Conservation (phyloP, 2,888 invertebrate genomes). For the Caenorhabditis sp. region DNA sequence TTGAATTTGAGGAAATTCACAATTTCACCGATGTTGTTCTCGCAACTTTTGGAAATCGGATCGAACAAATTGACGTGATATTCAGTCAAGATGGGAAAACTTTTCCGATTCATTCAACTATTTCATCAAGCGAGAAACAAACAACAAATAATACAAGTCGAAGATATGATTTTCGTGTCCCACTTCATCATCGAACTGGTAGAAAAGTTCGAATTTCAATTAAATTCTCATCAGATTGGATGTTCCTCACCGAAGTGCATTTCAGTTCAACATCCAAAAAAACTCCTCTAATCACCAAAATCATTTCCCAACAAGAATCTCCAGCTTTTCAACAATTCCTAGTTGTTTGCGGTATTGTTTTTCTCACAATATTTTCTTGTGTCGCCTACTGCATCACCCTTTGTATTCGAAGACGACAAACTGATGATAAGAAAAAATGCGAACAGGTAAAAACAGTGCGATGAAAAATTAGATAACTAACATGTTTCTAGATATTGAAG, state of each 20-base stretch:
- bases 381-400: slow-evolving; percentile 23
- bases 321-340: slow-evolving; percentile 19
- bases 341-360: slow-evolving; percentile 23
- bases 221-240: slow-evolving; percentile 83
- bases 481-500: slow-evolving; percentile 39
- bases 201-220: slow-evolving; percentile 53
- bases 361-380: slow-evolving; percentile 22
- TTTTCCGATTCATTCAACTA: slow-evolving; percentile 50
- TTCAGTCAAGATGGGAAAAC: slow-evolving; percentile 53
- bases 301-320: slow-evolving; percentile 9
- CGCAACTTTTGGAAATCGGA: slow-evolving; percentile 85
- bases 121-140: slow-evolving; percentile 44
- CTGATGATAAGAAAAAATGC: slow-evolving; percentile 21
- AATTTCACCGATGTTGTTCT: slow-evolving; percentile 85
- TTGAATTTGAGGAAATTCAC: slow-evolving; percentile 86
- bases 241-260: slow-evolving; percentile 87
- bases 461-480: too few species aligned
- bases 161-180: slow-evolving; percentile 54
- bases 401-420: slow-evolving; percentile 22
- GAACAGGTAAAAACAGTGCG: too few species aligned
- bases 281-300: slow-evolving; percentile 19
- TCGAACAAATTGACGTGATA: slow-evolving; percentile 78
- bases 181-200: slow-evolving; percentile 48
- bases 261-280: slow-evolving; percentile 77
- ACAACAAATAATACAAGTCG: slow-evolving; percentile 40